Percentiles rank a stretch among this genome's conserved stretches.
Conservation (phyloP, 2,797 vertebrate species). For the Parambassis ranga region DNA sequence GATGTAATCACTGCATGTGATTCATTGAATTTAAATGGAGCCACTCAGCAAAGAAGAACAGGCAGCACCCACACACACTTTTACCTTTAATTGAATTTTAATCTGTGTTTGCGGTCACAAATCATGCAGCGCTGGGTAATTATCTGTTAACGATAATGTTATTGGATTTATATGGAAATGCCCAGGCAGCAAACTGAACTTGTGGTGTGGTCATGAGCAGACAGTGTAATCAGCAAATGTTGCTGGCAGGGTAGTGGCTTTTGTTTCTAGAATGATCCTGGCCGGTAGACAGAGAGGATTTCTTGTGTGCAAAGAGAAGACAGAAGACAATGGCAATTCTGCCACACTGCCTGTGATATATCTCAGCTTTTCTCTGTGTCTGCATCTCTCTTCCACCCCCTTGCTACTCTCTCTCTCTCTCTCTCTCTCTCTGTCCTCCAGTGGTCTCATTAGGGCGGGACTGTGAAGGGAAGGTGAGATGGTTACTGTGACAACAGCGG, state of each 20-base stretch:
- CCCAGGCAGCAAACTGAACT: constrained; percentile 59
- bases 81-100: constrained; percentile 78
- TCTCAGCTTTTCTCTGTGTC: constrained; percentile 62
- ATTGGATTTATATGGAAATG: constrained; percentile 77
- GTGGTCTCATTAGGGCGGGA: constrained; percentile 81
- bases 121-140: constrained; percentile 73
- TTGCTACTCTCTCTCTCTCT: constrained; percentile 48
- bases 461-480: constrained; percentile 80
- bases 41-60: constrained; percentile 64
- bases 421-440: constrained; percentile 60
- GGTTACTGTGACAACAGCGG: constrained; percentile 83
- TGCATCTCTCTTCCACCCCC: constrained; percentile 55
- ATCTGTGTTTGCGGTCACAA: constrained; percentile 79
- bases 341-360: constrained; percentile 60
- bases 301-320: constrained; percentile 49
- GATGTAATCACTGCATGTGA: constrained; percentile 54
- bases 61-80: constrained; percentile 55
- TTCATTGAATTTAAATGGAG: constrained; percentile 65
- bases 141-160: constrained; percentile 77
- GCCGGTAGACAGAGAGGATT: constrained; percentile 28
- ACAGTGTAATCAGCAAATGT: constrained; percentile 55
- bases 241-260: constrained; percentile 42
- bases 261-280: constrained; percentile 46
- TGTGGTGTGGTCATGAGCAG: constrained; percentile 42
- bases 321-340: constrained; percentile 59